Base-by-base conservation (phyloP, 2,888 invertebrate species). In the Phengaris arion region DNA sequence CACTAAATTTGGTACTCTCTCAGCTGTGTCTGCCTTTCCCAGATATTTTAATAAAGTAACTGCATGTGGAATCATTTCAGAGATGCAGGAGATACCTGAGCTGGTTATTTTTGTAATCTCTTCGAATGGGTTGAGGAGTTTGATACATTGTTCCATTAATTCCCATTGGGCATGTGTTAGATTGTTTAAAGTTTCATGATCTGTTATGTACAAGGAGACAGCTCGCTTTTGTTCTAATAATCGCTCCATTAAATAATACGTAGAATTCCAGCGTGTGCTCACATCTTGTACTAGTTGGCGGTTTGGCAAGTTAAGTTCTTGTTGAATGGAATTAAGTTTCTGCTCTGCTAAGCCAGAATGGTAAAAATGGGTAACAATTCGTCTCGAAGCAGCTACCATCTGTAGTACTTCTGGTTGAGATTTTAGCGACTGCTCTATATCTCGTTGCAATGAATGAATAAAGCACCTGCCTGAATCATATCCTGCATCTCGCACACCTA, bases 381-480 rank as follows among this genome's bases (percentile, higher is more conserved):
- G 80, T 77, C 84, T 82, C 0, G 74, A 79, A 77, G 80, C 74
- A 81, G 79, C 76, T 9, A 84, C 35, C 80, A 81, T 81, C 10
- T 80, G 74, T 77, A 59, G 0, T 80, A 83, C 48, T 68, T 82
- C 82, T 68, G 81, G 15, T 57, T 85, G 83, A 73, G 48, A 52
- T 74, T 83, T 82, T 0, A 86, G 48, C 15, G 82, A 81, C 55
- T 83, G 78, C n/a, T 59, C 68, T 0, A 84, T 75, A 74, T 46
- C 82, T 78, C 79, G n/a, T 64, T 84, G 83, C 0, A 84, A 76
- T 2, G 81, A 78, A 76, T 84, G 83, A 75, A 83, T 82, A 70
- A 84, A 84, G 68, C 83, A 83, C 13, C 81, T 77, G 52, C 57
- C 79, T 5, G 83, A 82, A 81, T 81, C 80, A 69, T 81, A 82